A percentile compares a stretch with the other conserved stretches of the same genome.
These are phyloP conservation scores for Oconnorella tubifera DNA, from an alignment of 2,888 invertebrate species.

Conservation along the genomic window DNA sequence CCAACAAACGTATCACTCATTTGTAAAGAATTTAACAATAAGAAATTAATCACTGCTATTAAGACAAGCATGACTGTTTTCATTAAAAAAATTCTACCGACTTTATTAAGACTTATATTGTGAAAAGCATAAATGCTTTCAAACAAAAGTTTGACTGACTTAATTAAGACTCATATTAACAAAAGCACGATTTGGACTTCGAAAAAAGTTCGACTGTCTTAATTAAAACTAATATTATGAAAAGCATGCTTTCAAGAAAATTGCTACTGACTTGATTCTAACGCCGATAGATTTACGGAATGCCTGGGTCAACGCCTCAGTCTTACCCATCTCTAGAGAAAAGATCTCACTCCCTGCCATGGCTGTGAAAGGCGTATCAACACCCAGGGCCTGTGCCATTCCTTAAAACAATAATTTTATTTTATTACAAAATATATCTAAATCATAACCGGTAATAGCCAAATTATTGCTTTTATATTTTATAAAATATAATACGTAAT, in stretches of 20 bases:
- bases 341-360: conserved; percentile 99
- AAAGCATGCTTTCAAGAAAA: not conserved
- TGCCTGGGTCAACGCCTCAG: conserved; percentile 94
- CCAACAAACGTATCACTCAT: no score
- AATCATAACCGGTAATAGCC: no score
- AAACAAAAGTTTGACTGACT: not conserved
- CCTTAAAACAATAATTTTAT: conserved; percentile 38
- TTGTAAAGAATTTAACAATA: no score
- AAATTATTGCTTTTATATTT: no score
- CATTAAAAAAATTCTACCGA: not conserved
- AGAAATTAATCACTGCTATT: not conserved
- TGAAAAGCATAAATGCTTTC: not conserved
- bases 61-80: no score
- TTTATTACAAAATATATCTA: no score
- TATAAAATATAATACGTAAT: no score
- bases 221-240: not conserved
- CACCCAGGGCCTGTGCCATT: conserved; percentile 84
- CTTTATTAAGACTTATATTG: not conserved
- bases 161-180: not conserved
- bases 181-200: not conserved
- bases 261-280: conserved; percentile 72
- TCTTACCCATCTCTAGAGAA: conserved; percentile 97
- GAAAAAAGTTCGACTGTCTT: not conserved
- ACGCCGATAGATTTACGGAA: conserved; percentile 92
- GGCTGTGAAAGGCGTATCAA: conserved; percentile 95